Percentiles rank a stretch among this genome's conserved stretches.
Conservation (phyloP, 2,797 vertebrate species). For the Sebastes flavidus region DNA sequence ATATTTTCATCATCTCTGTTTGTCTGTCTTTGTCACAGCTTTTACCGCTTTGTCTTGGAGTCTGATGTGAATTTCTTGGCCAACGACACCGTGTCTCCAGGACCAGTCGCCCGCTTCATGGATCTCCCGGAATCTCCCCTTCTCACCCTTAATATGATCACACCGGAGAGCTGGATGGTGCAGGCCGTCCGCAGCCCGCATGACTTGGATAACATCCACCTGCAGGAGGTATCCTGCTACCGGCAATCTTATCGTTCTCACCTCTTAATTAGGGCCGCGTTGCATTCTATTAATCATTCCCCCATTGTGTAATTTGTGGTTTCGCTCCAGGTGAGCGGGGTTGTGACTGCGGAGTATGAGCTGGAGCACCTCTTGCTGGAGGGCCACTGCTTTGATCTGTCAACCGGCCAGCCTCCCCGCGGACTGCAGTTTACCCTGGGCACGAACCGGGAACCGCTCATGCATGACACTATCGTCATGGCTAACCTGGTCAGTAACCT, state of each 20-base stretch:
- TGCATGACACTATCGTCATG: constrained; percentile 97
- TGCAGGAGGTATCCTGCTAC: constrained; percentile 86
- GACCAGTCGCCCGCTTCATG: constrained; percentile 90
- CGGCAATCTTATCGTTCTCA: neutral
- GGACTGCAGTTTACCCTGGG: constrained; percentile 96
- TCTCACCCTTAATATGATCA: constrained; percentile 96
- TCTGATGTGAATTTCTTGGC: constrained; percentile 86
- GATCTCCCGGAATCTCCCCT: constrained; percentile 92
- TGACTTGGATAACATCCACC: constrained; percentile 96
- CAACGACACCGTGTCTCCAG: constrained; percentile 82
- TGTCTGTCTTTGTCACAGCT: constrained; percentile 79
- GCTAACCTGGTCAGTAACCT: constrained; percentile 90
- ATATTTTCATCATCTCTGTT: neutral
- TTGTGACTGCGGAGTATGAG: constrained; percentile 91
- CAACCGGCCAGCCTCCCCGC: constrained; percentile 89
- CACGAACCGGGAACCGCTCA: constrained; percentile 85
- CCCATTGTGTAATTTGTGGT: constrained; percentile 1
- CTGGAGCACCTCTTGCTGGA: constrained; percentile 94
- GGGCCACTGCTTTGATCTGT: constrained; percentile 94
- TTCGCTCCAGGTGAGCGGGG: constrained; percentile 83
- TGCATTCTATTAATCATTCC: neutral
- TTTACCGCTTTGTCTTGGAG: constrained; percentile 95
- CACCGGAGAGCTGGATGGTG: constrained; percentile 96
- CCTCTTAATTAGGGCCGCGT: neutral
- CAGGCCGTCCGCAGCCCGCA: constrained; percentile 90